Evolutionary conservation across 2,888 invertebrate species (phyloP).

Genomic region (Ischnus inquisitorius): DNA sequence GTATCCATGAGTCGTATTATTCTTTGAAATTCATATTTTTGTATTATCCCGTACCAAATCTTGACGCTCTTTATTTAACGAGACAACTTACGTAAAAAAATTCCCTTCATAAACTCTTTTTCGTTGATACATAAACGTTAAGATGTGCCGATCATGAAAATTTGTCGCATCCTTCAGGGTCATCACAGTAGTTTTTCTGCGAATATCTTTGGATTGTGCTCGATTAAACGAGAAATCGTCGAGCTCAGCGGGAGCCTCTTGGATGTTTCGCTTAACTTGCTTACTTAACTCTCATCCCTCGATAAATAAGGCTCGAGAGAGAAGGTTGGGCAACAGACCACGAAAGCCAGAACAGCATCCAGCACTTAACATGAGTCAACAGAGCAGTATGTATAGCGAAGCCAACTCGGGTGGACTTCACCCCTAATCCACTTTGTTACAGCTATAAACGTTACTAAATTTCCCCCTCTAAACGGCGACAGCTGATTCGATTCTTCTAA

Average conservation of each 20-base stretch:
- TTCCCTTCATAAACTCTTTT: too few species aligned
- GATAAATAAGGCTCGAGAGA: constrained; percentile 5
- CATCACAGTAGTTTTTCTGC: too few species aligned
- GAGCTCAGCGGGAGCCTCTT: neutral
- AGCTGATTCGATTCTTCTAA: neutral
- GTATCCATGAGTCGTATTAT: too few species aligned
- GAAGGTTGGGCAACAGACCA: constrained; percentile 26
- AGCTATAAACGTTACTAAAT: constrained; percentile 59
- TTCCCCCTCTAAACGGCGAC: constrained; percentile 24
- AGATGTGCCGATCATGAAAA: too few species aligned
- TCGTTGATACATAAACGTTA: too few species aligned
- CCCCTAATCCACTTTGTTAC: constrained; percentile 67
- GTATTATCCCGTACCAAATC: too few species aligned
- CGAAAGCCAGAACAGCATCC: constrained; percentile 57
- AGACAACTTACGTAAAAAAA: too few species aligned
- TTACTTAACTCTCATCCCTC: constrained; percentile 53
- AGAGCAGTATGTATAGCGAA: constrained; percentile 20
- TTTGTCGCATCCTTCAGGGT: too few species aligned
- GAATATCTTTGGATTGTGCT: neutral
- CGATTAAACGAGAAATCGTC: neutral
- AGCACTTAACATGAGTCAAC: constrained; percentile 65
- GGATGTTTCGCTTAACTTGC: constrained; percentile 21
- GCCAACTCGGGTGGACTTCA: constrained; percentile 61
- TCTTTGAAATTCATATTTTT: too few species aligned
- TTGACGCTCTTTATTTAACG: too few species aligned